Percentiles rank a stretch among this genome's conserved stretches.
phyloP scores from a whole-genome alignment of 2,888 invertebrate genomes.

The Ferrisia virgata region DNA sequence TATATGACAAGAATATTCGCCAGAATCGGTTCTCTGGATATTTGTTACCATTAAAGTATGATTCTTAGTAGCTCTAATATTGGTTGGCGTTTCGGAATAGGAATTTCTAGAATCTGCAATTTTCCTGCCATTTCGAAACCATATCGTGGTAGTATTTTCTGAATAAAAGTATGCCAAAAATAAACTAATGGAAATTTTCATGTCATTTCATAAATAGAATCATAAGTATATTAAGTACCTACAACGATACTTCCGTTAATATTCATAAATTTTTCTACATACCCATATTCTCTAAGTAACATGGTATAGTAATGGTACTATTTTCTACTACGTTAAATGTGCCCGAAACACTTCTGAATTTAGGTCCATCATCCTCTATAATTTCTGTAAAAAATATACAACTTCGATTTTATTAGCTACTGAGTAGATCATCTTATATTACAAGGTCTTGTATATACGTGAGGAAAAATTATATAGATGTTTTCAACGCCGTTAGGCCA shows the following conservation, averaged over 20 bases:
- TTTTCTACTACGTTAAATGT: conserved; percentile 24
- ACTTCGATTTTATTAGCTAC: not conserved
- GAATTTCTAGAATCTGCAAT: not conserved
- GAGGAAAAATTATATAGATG: not conserved
- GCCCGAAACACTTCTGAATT: not conserved
- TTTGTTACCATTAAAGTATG: not conserved
- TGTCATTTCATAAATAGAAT: not conserved
- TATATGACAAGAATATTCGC: conserved; percentile 17
- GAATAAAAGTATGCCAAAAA: not conserved
- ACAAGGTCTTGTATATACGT: not conserved
- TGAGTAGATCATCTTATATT: not conserved
- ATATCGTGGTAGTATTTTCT: conserved; percentile 29
- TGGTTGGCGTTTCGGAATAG: not conserved
- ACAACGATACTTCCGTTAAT: too few relatives aligned
- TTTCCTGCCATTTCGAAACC: conserved; percentile 35
- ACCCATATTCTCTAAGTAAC: conserved; percentile 34
- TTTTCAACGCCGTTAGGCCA: not conserved
- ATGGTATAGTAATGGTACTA: conserved; percentile 26
- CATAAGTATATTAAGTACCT: too few relatives aligned
- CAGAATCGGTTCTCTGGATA: conserved; percentile 31
- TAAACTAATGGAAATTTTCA: not conserved
- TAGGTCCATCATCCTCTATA: not conserved
- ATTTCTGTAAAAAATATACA: too few relatives aligned
- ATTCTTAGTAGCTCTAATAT: not conserved
- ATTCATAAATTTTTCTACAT: too few relatives aligned